Evolutionary conservation across 2,888 invertebrate species (phyloP), one percentile per base, ranked within the genome.

Genomic region (Nesidiocoris tenuis): DNA sequence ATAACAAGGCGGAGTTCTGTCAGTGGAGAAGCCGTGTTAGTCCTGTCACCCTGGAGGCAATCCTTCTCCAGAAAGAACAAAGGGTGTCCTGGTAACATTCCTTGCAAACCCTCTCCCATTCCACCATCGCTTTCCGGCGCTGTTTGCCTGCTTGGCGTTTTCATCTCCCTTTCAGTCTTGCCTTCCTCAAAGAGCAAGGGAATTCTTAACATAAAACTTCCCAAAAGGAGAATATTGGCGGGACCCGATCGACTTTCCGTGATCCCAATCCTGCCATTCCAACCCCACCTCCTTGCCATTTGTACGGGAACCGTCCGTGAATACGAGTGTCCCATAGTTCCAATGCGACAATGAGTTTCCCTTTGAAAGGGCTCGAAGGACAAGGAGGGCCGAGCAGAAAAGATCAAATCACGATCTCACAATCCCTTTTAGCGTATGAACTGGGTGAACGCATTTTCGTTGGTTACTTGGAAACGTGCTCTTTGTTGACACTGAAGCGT

Each of bases 171-270:
- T 67, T 56, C 22, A 54, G 22, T 17, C 12, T 39, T 39, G 39
- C 39, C 39, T 39, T 39, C 21, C 56, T 67, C 67, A 67, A 39
- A 67, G 55, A 67, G 67, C 54, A 54, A 17, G 67, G 12, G 55
- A 67, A 67, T 67, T 67, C 67, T 67, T 67, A 67, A 39, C 67
- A 67, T 67, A 55, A 67, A 67, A 67, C 67, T 55, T 56, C 67
- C 67, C 67, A 56, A 67, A 67, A 67, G 56, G 67, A 39, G 39
- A 67, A 56, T 67, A 67, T 67, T 67, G 67, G 55, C 55, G 55
- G 16, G 23, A 56, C 56, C 39, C 54, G 24, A 39, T 39, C 39
- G 39, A 39, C 39, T 39, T 39, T 39, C 39, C 39, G 5, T 39
- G 39, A 12, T 39, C 39, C 39, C 3, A 3, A 39, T 39, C 39